Base-by-base conservation (phyloP, 2,797 vertebrate genomes). In the Tenualosa ilisha region DNA sequence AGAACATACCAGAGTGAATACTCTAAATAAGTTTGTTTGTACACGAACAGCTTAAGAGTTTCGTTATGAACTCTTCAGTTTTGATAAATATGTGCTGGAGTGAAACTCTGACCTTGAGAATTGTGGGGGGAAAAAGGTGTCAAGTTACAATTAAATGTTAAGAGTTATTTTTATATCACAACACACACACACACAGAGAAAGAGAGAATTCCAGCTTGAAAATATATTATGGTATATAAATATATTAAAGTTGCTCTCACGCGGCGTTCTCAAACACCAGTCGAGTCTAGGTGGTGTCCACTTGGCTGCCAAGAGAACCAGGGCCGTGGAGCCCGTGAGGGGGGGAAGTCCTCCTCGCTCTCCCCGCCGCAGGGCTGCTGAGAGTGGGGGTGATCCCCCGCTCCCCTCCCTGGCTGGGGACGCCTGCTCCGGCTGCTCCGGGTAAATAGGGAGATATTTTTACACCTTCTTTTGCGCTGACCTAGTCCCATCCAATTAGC, bases 361-460 rank as follows among this genome's bases (percentile, higher is more conserved):
- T 79, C 72, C 72, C 72, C 72, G 8, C 72, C 17, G 7, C 72
- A 79, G 81, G 53, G 31, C 31, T 68, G 54, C 81, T 54, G 82
- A 75, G 85, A 85, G 82, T 72, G 85, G 54, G 72, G 72, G 72
- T 43, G 72, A 79, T 79, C 40, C 72, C 72, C 20, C 37, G 40
- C 72, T 46, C 72, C 72, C 56, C 84, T 63, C 8, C 17, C 81
- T 37, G 59, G 11, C 20, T 68, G 43, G 86, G 82, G 81, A 79
- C 20, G 72, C 17, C 72, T 79, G 83, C 65, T 43, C 85, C 72
- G 83, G 53, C 84, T 61, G 81, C 88, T 87, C 91, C 89, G 91
- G 92, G 93, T 93, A 94, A 94, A 94, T 91, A 94, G 92, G 91
- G 90, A 93, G 93, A 93, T 96, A 96, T 96, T 96, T 96, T 96